Percentiles rank a stretch among this genome's conserved stretches.
These are phyloP conservation scores for Meta bourneti DNA, from an alignment of 2,888 invertebrate species.

Conservation along the genomic window DNA sequence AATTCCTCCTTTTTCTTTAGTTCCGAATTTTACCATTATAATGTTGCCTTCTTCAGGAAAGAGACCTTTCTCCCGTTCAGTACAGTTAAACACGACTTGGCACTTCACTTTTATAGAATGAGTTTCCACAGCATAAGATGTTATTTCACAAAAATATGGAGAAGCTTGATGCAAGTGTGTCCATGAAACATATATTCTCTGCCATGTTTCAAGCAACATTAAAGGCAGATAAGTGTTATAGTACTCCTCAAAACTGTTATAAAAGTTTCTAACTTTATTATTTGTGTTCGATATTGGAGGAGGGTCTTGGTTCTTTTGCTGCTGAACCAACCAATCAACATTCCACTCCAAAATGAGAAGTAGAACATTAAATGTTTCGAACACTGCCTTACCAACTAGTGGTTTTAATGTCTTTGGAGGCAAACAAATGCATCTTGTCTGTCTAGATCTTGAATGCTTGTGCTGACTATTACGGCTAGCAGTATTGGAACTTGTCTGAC, in stretches of 20 bases:
- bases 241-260: slow-evolving; percentile 64
- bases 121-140: slow-evolving; percentile 30
- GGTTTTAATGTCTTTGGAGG: slow-evolving; percentile 47
- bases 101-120: slow-evolving; percentile 56
- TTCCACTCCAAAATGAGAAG: slow-evolving; percentile 77
- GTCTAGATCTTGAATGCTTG: slow-evolving; percentile 12
- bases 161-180: slow-evolving; percentile 40
- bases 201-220: slow-evolving; percentile 73
- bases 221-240: slow-evolving; percentile 67
- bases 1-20: slow-evolving; percentile 52
- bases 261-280: slow-evolving; percentile 40
- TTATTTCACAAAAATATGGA: slow-evolving; percentile 53
- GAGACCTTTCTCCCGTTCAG: slow-evolving; percentile 25
- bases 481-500: not conserved
- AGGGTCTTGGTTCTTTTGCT: slow-evolving; percentile 55
- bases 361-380: slow-evolving; percentile 54
- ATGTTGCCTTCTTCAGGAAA: slow-evolving; percentile 68
- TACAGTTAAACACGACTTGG: slow-evolving; percentile 42
- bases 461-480: slow-evolving; percentile 11
- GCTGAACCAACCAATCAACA: slow-evolving; percentile 77
- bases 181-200: slow-evolving; percentile 70
- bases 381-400: slow-evolving; percentile 45
- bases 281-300: slow-evolving; percentile 52
- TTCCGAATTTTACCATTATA: slow-evolving; percentile 61
- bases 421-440: slow-evolving; percentile 38